phyloP scores from a whole-genome alignment of 2,888 invertebrate species.

The Parnassius apollo region DNA sequence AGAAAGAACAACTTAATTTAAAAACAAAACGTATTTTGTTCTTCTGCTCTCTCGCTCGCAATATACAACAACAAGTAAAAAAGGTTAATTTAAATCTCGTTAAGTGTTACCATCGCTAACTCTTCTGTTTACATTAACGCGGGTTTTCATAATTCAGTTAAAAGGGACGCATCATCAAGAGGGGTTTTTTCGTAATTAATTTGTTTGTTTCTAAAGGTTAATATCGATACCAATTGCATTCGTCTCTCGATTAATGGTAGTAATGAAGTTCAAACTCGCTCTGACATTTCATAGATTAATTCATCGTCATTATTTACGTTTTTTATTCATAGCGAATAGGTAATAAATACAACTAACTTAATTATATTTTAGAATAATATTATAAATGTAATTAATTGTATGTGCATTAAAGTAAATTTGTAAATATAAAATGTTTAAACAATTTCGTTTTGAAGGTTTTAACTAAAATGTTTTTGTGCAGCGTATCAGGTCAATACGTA shows the following conservation, averaged over 20 bases:
- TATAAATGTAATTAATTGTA: too few relatives aligned
- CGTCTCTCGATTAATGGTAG: not conserved
- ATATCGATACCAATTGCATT: conserved; percentile 11
- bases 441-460: too few relatives aligned
- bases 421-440: too few relatives aligned
- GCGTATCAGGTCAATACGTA: too few relatives aligned
- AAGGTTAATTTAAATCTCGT: conserved; percentile 33
- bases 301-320: not conserved
- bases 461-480: too few relatives aligned
- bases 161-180: conserved; percentile 20
- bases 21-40: too few relatives aligned
- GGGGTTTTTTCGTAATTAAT: conserved; percentile 18
- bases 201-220: conserved; percentile 14
- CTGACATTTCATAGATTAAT: not conserved
- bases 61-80: conserved; percentile 21
- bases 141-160: conserved; percentile 22
- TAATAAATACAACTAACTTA: too few relatives aligned
- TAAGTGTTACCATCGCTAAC: conserved; percentile 32
- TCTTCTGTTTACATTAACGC: conserved; percentile 30
- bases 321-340: not conserved
- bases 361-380: too few relatives aligned
- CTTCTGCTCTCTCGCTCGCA: conserved; percentile 19
- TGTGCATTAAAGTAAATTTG: too few relatives aligned
- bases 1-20: too few relatives aligned
- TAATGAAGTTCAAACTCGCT: not conserved